Conservation (phyloP, 2,797 vertebrate genomes). For the Tympanoctomys barrerae region DNA sequence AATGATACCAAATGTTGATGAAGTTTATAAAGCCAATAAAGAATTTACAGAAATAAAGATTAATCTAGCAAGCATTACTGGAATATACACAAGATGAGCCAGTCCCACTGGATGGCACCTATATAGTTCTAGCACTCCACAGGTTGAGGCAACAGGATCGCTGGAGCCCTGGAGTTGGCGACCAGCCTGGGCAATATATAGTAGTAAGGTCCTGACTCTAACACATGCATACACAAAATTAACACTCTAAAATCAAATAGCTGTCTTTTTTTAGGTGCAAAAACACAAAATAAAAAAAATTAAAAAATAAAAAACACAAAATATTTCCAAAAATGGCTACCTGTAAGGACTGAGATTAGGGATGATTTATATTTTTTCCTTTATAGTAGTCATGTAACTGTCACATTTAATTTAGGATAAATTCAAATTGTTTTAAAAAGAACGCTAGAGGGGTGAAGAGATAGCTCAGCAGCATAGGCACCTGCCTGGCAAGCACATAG, state of each 20-base stretch:
- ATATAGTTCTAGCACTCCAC: not conserved
- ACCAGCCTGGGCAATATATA: not conserved
- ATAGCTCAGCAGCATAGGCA: no score
- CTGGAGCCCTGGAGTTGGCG: not conserved
- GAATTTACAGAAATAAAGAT: slow-evolving; percentile 28
- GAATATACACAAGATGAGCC: not conserved
- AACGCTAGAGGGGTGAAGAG: not conserved
- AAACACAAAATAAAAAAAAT: no score
- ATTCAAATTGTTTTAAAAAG: slow-evolving; percentile 31
- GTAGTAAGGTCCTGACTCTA: not conserved
- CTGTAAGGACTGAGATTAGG: slow-evolving; percentile 28
- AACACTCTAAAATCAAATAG: slow-evolving; percentile 39
- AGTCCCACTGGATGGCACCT: not conserved
- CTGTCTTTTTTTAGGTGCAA: not conserved
- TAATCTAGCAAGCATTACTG: not conserved
- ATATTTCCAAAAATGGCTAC: slow-evolving; percentile 34
- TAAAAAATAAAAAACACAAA: no score
- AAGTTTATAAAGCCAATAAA: not conserved
- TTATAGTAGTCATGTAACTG: not conserved
- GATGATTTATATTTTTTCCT: not conserved
- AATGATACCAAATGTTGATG: slow-evolving; percentile 48
- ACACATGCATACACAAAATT: not conserved
- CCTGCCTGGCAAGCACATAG: no score
- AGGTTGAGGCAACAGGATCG: not conserved
- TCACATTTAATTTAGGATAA: slow-evolving; percentile 45